Base-by-base conservation (phyloP, 2,113 vertebrate genomes). In the Galeopterus variegatus region DNA sequence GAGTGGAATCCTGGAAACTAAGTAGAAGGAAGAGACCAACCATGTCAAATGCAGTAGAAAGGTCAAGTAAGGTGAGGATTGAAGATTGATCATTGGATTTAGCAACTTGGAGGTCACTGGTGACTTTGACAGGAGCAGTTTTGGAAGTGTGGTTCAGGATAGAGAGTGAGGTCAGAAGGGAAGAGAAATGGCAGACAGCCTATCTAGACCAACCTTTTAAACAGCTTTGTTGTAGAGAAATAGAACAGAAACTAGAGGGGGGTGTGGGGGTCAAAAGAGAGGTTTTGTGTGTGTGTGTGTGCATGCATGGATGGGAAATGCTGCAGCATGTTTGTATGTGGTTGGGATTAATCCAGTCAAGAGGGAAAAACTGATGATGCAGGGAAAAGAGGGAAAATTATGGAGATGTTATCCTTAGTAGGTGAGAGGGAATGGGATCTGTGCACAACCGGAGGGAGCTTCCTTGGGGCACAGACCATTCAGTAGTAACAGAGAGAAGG, bases 161-260 rank as follows among this genome's bases (percentile, higher is more conserved):
- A 83, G 36, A 56, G 17, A 52, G 12, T 48, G 70, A 45, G 41
- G 67, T 86, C 23, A 64, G 73, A 87, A 69, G 50, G 72, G 54
- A 31, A 90, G 67, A 90, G 88, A 92, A 95, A 88, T 26, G 41
- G n/a, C 36, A 67, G 60, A 48, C 21, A 87, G 54, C 6, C 58
- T 85, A 2, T 64, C 26, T 0, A 90, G 80, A 73, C 23, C 69
- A 76, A 6, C 36, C 48, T 93, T 76, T 67, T 6, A 58, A 80
- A 54, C 2, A 70, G 11, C 41, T 86, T 88, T 64, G 28, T 67
- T 72, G 15, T 28, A 88, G 23, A 88, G 82, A 87, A 90, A 77
- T 28, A 62, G 23, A 88, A 72, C 23, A 33, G 56, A 48, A 45
- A 19, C 10, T 48, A 60, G 56, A 65, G 13, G 36, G 12, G 18